These are phyloP conservation scores for Hemitrygon akajei DNA, from an alignment of 2,797 vertebrate species.

Conservation along the genomic window DNA sequence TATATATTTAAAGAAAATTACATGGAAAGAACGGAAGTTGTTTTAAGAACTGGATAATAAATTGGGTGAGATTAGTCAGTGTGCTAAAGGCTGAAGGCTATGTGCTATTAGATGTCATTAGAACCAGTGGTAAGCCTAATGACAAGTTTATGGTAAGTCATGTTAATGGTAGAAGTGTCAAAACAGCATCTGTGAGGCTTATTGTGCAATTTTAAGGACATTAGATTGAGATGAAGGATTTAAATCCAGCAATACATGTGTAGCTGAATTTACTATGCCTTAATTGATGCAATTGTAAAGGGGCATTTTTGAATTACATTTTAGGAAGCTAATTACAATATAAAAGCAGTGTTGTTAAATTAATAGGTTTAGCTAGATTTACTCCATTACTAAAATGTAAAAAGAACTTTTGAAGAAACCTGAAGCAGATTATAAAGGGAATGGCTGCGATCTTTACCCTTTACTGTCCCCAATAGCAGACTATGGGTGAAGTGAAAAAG, in stretches of 20 bases:
- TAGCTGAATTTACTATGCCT: neutral
- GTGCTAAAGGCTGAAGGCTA: neutral
- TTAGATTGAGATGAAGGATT: neutral
- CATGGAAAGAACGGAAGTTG: neutral
- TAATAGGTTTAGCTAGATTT: neutral
- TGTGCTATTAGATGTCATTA: neutral
- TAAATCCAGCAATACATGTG: neutral
- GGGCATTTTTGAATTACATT: neutral
- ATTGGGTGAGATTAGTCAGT: constrained; percentile 8
- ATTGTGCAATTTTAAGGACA: neutral
- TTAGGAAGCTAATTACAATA: neutral
- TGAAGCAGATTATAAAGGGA: neutral
- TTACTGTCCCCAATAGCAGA: neutral
- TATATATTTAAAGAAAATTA: too few relatives aligned
- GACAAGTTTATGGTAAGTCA: neutral
- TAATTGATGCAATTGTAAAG: neutral
- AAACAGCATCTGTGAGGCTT: neutral
- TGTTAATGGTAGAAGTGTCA: neutral
- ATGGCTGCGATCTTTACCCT: neutral
- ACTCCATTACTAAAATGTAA: neutral
- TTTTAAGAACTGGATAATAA: neutral
- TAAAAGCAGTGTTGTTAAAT: neutral
- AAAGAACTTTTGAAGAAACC: neutral
- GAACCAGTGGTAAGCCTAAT: neutral
- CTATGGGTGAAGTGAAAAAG: neutral